These are phyloP conservation scores for Paracanthobrama guichenoti DNA, from an alignment of 2,113 vertebrate species.

Conservation along the genomic window DNA sequence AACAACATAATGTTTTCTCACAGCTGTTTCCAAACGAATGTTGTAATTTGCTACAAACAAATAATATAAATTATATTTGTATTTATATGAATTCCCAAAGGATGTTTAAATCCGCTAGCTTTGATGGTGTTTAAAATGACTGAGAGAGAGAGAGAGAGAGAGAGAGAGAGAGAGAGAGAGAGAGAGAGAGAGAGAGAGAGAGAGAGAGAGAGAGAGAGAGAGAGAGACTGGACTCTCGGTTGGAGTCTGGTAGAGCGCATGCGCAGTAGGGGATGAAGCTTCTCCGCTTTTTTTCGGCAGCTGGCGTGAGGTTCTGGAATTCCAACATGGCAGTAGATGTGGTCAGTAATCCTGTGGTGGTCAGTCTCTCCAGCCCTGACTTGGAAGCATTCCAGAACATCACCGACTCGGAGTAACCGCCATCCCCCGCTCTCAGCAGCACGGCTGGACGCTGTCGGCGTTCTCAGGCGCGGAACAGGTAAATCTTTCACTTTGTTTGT, in stretches of 20 bases:
- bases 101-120: slow-evolving; percentile 20
- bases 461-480: slow-evolving; percentile 85
- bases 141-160: no score
- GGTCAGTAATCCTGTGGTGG: slow-evolving; percentile 67
- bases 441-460: slow-evolving; percentile 83
- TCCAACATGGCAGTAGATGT: slow-evolving; percentile 97
- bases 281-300: slow-evolving; percentile 90
- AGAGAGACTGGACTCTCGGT: slow-evolving; percentile 3
- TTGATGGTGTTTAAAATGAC: background rate
- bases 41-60: background rate
- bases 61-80: background rate
- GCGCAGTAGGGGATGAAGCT: slow-evolving; percentile 77
- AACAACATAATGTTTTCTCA: background rate
- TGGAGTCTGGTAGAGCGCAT: slow-evolving; percentile 80
- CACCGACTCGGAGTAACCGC: slow-evolving; percentile 86
- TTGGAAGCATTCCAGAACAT: slow-evolving; percentile 91
- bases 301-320: slow-evolving; percentile 93
- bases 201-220: background rate
- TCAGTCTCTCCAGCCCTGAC: slow-evolving; percentile 90
- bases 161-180: slow-evolving; percentile 3
- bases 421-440: slow-evolving; percentile 79
- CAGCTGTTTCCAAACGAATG: background rate
- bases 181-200: no score
- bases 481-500: slow-evolving; percentile 70
- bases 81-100: slow-evolving; percentile 3